Evolutionary conservation across 2,888 invertebrate species (phyloP), one percentile per base, ranked within the genome.

Genomic region (Stegophylla sp.): DNA sequence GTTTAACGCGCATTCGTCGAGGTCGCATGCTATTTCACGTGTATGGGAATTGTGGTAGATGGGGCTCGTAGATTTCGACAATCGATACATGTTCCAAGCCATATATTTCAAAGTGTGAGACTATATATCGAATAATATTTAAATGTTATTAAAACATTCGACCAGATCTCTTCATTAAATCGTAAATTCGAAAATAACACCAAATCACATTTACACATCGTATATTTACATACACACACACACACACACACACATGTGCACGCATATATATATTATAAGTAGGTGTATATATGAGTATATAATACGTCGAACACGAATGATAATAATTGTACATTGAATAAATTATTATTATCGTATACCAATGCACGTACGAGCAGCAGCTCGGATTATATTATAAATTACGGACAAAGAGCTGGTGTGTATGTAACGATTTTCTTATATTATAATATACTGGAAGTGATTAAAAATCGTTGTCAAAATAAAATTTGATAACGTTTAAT

Each of bases 1-100:
- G 79, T 79, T 79, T 79, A 79, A 79, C 79, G 79, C 73, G 59
- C 69, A 48, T 69, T 71, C 79, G 79, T 79, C 79, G 79, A 79
- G 79, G 79, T 79, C 69, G 61, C 77, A 61, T 56, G 56, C 77
- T 77, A 77, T 79, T 79, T 67, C 59, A 69, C 67, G 77, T 59
- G 66, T 76, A 77, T 59, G 77, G 67, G 69, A 69, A 69, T 43
- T 77, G 69, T 69, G 56, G 59, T 61, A 71, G 69, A 61, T 61
- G 79, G 59, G 48, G 69, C 69, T 79, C 69, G 67, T 79, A 59
- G 79, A 79, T 79, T 79, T 79, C 69, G 79, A 79, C 79, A 79
- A 71, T 79, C 79, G 79, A 79, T 79, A 79, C 64, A 45, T 45
- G 67, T 56, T 28, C n/a, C 67, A 20, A 34, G 26, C 66, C 41